A percentile compares a stretch with the other conserved stretches of the same genome.
These are phyloP conservation scores for Fistularia tabacaria DNA, from an alignment of 2,797 vertebrate genomes.

Conservation along the genomic window DNA sequence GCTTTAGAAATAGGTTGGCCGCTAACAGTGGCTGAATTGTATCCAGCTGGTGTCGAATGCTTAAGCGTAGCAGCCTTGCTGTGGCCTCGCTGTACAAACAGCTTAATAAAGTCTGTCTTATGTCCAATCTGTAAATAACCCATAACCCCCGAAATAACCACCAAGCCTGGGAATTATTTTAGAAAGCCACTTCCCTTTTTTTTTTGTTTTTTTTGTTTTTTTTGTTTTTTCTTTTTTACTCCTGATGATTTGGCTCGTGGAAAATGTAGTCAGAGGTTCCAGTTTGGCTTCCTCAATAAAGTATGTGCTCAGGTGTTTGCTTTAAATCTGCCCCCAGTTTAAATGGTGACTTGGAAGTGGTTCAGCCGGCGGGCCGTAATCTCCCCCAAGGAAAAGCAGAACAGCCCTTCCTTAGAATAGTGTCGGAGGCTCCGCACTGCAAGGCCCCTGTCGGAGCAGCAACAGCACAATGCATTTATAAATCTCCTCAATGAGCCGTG, in stretches of 20 bases:
- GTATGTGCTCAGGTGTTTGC: conserved; percentile 15
- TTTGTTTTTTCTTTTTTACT: conserved; percentile 15
- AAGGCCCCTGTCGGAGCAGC: no score
- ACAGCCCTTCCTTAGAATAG: no score
- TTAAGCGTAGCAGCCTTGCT: conserved; percentile 38
- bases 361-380: conserved; percentile 10
- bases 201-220: conserved; percentile 15
- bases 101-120: conserved; percentile 38
- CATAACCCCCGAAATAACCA: conserved; percentile 25
- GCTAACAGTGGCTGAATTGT: conserved; percentile 44
- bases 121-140: conserved; percentile 29
- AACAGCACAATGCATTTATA: conserved; percentile 26
- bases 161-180: conserved; percentile 17
- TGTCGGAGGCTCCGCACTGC: no score
- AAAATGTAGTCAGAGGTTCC: neutral
- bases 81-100: conserved; percentile 37
- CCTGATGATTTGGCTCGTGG: conserved; percentile 4
- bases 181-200: conserved; percentile 20
- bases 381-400: neutral
- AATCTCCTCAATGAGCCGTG: conserved; percentile 27
- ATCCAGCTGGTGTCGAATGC: conserved; percentile 26
- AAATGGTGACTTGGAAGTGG: conserved; percentile 8
- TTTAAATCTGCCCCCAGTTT: conserved; percentile 3
- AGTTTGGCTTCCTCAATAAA: conserved; percentile 16
- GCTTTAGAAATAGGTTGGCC: conserved; percentile 27